Evolutionary conservation across 2,113 vertebrate species (phyloP).

Genomic region (Aramus guarauna): DNA sequence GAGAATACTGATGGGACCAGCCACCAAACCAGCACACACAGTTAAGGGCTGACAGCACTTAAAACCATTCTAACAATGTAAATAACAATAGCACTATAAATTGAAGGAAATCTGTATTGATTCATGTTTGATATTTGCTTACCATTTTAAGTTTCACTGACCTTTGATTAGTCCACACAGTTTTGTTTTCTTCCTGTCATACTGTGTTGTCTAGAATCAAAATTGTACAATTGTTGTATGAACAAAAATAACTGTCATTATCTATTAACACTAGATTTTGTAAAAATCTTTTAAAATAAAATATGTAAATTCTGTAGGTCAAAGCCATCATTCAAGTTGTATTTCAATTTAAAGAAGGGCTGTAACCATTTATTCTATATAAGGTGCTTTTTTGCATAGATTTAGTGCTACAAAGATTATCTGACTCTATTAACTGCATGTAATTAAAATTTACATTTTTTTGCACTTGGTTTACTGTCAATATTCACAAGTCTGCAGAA

Average conservation of each 20-base stretch:
- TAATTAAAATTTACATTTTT: not conserved
- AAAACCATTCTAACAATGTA: not conserved
- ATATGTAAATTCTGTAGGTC: not conserved
- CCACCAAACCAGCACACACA: accelerated
- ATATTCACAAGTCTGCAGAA: not conserved
- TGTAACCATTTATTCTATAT: not conserved
- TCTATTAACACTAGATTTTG: not conserved
- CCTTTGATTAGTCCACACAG: not conserved
- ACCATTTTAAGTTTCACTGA: not conserved
- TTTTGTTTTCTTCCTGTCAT: not conserved
- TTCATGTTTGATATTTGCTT: not conserved
- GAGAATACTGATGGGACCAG: accelerated
- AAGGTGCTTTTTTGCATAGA: not conserved
- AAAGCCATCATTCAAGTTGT: not conserved
- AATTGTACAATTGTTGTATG: not conserved
- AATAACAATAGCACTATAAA: not conserved
- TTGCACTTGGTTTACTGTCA: not conserved
- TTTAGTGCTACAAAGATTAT: not conserved
- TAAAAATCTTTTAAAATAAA: not conserved
- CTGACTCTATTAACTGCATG: not conserved
- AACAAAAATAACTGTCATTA: not conserved
- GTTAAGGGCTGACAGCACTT: not conserved
- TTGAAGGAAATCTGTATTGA: not conserved
- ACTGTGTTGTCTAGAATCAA: not conserved
- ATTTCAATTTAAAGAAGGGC: not conserved